Percentiles rank a stretch among this genome's conserved stretches.
These are phyloP conservation scores for Brachionus koreanus DNA, from an alignment of 1,140 invertebrate species.

Conservation along the genomic window DNA sequence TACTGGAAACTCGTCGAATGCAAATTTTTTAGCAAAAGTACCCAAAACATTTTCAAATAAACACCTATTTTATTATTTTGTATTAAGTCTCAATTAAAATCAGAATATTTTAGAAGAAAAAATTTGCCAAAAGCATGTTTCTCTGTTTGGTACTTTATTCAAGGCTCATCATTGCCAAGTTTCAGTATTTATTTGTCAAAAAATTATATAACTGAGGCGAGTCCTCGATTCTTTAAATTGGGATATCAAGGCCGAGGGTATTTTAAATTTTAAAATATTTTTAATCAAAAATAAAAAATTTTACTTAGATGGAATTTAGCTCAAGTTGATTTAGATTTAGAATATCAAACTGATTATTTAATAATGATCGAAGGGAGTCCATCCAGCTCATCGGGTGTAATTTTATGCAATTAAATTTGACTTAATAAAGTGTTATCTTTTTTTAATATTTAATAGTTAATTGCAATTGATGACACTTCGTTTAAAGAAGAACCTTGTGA, in stretches of 20 bases:
- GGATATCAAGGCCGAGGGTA: slow-evolving; percentile 22
- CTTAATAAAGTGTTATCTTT: not conserved
- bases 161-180: not conserved
- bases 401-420: not conserved
- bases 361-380: not conserved
- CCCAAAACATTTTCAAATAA: not conserved
- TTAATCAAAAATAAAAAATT: not conserved
- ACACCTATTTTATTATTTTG: not conserved
- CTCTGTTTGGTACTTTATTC: slow-evolving; percentile 32
- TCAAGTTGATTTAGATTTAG: not conserved
- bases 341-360: not conserved
- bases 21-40: not conserved
- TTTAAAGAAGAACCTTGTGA: slow-evolving; percentile 7
- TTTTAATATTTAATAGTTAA: not conserved
- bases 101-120: not conserved
- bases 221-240: not conserved
- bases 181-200: slow-evolving; percentile 7
- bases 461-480: slow-evolving; percentile 51
- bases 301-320: not conserved
- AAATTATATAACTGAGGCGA: not conserved
- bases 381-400: not conserved
- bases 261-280: too few relatives aligned
- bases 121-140: not conserved
- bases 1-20: not conserved
- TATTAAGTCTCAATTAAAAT: not conserved